A percentile compares a stretch with the other conserved stretches of the same genome.
Conservation (phyloP, 2,113 vertebrate genomes). For the Pedetes capensis region DNA sequence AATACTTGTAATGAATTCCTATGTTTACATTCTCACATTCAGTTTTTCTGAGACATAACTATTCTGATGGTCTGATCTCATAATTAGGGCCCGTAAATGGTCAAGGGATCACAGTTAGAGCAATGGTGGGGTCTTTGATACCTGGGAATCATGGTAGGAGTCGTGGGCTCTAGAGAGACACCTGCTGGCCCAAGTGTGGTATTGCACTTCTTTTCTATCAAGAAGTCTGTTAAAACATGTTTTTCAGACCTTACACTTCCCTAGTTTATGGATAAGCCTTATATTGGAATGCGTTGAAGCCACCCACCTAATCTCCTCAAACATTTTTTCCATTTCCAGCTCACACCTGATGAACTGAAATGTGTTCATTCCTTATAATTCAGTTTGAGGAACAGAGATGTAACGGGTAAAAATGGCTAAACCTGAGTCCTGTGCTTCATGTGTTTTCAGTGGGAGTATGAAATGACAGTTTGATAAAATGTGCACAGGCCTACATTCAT, state of each 20-base stretch:
- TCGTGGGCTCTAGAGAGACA: background rate
- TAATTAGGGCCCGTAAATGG: no score
- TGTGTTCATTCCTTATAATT: background rate
- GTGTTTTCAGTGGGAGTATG: background rate
- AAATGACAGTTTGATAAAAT: background rate
- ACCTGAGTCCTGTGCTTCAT: background rate
- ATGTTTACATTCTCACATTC: background rate
- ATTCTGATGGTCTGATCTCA: background rate
- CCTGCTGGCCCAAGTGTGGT: conserved; percentile 36
- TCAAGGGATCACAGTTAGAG: background rate
- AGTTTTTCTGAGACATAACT: background rate
- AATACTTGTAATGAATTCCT: no score
- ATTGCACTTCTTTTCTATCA: background rate
- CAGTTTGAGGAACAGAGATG: background rate
- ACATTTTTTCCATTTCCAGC: background rate
- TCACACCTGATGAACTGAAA: background rate
- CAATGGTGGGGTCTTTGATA: accelerated
- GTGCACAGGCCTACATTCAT: background rate
- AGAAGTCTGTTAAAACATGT: accelerated
- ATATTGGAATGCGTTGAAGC: background rate
- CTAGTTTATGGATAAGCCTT: background rate
- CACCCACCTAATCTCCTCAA: background rate
- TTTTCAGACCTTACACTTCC: background rate
- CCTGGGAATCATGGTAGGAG: background rate
- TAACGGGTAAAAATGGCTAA: background rate